Evolutionary conservation across 1,140 invertebrate genomes (phyloP), one percentile per base, ranked within the genome.

Genomic region (Prorops nasuta): DNA sequence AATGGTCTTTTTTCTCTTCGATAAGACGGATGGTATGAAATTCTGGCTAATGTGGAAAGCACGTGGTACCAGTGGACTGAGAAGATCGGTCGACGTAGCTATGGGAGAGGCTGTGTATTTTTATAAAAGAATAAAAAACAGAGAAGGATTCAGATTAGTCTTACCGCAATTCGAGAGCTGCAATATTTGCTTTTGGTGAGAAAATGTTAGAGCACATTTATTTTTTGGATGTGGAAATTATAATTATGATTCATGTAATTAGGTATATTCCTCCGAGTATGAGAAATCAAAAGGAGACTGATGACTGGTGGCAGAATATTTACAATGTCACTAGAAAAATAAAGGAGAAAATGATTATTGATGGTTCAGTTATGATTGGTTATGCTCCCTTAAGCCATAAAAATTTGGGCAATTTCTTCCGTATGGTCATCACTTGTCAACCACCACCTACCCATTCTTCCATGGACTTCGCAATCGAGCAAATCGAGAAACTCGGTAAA

Each of bases 21-120:
- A 10, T 10, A 19, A 84, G 83, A 89, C 92, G 47, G 94, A 98
- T 71, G 87, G 90, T 1, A 87, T 96, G 57, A 97, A 97, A 74
- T 78, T 97, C 8, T 98, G 94, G 94, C 72, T 95, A 22, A 92
- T 95, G 87, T 93, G 94, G 85, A 89, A 90, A 69, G 87, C 87
- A 1, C 79, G 87, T 2, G 89, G 90, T 0, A 81, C 84, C 16
- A 60, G 63, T 1, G 82, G 83, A 0, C 77, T 90, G 3, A 69
- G 69, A 45, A 51, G 64, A 1, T 73, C 84, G 0, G 79, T 89
- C 0, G 86, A 92, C 41, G 77, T 81, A 24, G 81, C 84, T 0
- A 85, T 90, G 71, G 68, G 79, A 1, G 76, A 79, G 28, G 79
- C 84, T 0, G 73, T 82, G 63, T 86, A 83, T 60, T 86, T 82